Conservation (phyloP, 2,888 invertebrate species). For the Folsomia candida region DNA sequence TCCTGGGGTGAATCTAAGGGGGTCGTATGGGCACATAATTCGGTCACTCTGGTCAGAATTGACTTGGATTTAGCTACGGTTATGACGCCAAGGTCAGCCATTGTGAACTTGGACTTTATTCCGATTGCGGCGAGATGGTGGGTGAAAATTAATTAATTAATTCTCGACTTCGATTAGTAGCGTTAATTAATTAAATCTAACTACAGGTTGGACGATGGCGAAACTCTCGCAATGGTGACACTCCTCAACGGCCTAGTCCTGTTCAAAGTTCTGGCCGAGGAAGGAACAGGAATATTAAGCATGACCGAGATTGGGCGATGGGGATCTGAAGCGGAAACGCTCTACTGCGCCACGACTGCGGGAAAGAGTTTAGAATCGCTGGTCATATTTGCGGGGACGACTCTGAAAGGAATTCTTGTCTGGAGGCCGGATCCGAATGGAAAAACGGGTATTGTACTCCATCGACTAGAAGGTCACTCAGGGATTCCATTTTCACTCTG, state of each 20-base stretch:
- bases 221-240: slow-evolving; percentile 18
- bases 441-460: slow-evolving; percentile 9
- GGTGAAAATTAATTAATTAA: not conserved
- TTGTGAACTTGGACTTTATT: slow-evolving; percentile 25
- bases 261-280: slow-evolving; percentile 13
- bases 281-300: not conserved
- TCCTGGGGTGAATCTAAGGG: not conserved
- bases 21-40: not conserved
- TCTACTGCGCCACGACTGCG: slow-evolving; percentile 26
- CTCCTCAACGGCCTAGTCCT: slow-evolving; percentile 16
- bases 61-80: not conserved
- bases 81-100: not conserved
- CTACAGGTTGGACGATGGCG: slow-evolving; percentile 19
- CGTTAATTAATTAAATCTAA: not conserved
- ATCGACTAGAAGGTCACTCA: slow-evolving; percentile 30
- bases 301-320: slow-evolving; percentile 15
- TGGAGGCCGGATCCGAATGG: slow-evolving; percentile 23
- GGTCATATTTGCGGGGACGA: slow-evolving; percentile 30
- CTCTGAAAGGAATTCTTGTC: slow-evolving; percentile 32
- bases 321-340: slow-evolving; percentile 20
- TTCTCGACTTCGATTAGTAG: not conserved
- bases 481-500: slow-evolving; percentile 32
- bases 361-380: slow-evolving; percentile 12
- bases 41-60: not conserved
- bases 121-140: slow-evolving; percentile 32